Conservation (phyloP, 2,797 vertebrate species). For the Karalla daura region DNA sequence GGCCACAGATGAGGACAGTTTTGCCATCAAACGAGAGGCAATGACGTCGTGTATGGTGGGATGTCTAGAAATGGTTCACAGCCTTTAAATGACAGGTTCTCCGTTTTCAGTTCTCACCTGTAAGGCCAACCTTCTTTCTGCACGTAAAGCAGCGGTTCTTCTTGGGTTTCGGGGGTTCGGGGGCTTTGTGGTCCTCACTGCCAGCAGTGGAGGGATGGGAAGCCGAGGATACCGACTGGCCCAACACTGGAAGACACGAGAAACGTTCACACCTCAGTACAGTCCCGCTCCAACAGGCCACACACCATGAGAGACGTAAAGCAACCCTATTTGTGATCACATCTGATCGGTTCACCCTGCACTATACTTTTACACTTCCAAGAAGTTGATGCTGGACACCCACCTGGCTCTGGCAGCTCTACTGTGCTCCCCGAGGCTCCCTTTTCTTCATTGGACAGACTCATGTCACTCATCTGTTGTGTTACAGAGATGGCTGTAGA, state of each 20-base stretch:
- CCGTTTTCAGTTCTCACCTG: conserved; percentile 75
- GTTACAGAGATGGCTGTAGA: conserved; percentile 81
- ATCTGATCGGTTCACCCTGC: too few species aligned
- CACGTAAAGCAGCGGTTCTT: conserved; percentile 91
- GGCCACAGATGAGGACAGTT: too few species aligned
- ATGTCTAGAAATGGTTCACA: too few species aligned
- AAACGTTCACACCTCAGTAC: background rate
- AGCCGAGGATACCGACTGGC: conserved; percentile 68
- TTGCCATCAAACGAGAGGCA: too few species aligned
- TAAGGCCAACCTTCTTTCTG: conserved; percentile 90
- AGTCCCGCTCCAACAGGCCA: too few species aligned
- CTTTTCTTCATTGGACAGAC: conserved; percentile 83
- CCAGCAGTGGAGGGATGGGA: conserved; percentile 62
- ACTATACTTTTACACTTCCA: too few species aligned
- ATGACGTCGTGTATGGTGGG: too few species aligned
- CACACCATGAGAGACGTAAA: background rate
- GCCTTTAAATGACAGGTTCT: background rate
- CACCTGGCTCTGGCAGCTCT: conserved; percentile 76
- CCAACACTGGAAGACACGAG: conserved; percentile 67
- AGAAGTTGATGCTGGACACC: background rate
- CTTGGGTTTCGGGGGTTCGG: conserved; percentile 82
- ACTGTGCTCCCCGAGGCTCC: conserved; percentile 62
- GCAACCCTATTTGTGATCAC: too few species aligned
- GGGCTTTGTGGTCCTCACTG: conserved; percentile 72
- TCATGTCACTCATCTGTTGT: conserved; percentile 91